These are phyloP conservation scores for Agrypnus murinus DNA, from an alignment of 2,888 invertebrate species.

Conservation along the genomic window DNA sequence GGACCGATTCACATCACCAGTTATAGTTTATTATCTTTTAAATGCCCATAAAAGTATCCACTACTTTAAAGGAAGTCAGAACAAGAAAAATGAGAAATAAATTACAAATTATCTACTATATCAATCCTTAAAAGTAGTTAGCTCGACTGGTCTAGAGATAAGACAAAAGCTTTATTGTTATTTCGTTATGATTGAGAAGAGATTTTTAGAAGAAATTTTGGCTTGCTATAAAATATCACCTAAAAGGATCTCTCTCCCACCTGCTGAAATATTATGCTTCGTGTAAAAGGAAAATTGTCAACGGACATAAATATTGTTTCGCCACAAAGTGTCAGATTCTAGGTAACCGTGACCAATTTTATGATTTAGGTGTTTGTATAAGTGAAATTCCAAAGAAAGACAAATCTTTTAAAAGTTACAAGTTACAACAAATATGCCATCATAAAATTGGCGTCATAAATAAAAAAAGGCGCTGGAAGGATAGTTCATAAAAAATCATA, in stretches of 20 bases:
- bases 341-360: constrained; percentile 34
- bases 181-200: constrained; percentile 24
- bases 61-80: constrained; percentile 25
- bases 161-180: constrained; percentile 24
- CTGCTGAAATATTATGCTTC: constrained; percentile 51
- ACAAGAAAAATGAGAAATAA: constrained; percentile 30
- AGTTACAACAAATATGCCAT: not conserved
- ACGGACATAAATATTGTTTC: constrained; percentile 49
- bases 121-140: constrained; percentile 19
- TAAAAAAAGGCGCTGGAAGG: too few species aligned
- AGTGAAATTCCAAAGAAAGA: constrained; percentile 3
- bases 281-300: constrained; percentile 44
- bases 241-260: constrained; percentile 47
- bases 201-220: constrained; percentile 19
- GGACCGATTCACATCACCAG: constrained; percentile 11
- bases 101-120: constrained; percentile 25
- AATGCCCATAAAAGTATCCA: constrained; percentile 26
- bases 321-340: constrained; percentile 38
- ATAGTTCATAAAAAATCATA: constrained; percentile 4
- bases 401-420: not conserved
- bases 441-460: too few species aligned
- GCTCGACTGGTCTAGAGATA: constrained; percentile 6
- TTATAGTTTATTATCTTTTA: constrained; percentile 31
- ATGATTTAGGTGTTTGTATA: constrained; percentile 36
- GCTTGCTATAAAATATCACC: not conserved